phyloP scores from a whole-genome alignment of 2,888 invertebrate species.

The Machimus rusticus region DNA sequence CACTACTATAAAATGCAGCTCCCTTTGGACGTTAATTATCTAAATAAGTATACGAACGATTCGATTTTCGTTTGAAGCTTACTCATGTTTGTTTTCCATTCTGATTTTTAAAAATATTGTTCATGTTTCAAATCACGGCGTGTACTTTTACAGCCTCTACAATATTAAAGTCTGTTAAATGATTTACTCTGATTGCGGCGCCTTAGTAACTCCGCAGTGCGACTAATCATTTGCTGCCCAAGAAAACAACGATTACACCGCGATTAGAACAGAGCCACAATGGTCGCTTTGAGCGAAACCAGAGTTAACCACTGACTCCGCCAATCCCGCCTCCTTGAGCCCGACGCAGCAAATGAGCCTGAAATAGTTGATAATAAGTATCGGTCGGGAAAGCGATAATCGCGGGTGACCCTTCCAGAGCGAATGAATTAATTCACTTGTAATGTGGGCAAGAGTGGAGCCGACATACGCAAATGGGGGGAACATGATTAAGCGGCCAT shows the following conservation, averaged over 20 bases:
- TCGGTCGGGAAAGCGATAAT: not conserved
- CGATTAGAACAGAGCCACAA: not conserved
- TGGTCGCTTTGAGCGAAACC: not conserved
- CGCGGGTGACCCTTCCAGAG: not conserved
- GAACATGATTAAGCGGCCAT: not conserved
- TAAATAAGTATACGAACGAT: no score
- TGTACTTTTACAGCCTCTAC: not conserved
- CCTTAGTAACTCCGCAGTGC: not conserved
- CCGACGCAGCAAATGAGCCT: not conserved
- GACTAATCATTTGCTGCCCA: not conserved
- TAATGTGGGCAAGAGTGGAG: slow-evolving; percentile 5
- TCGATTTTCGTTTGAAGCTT: no score
- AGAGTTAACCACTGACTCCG: not conserved
- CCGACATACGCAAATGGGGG: not conserved
- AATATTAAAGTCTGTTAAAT: not conserved
- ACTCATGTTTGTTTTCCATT: no score
- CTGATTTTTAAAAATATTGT: no score
- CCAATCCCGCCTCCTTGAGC: not conserved
- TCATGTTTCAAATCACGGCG: no score
- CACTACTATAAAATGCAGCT: no score
- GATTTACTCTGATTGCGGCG: not conserved
- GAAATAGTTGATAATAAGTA: not conserved
- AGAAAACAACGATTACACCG: not conserved
- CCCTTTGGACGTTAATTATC: no score
- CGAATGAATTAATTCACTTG: not conserved